Evolutionary conservation across 1,140 invertebrate species (phyloP).

Genomic region (Brachionus calyciflorus): DNA sequence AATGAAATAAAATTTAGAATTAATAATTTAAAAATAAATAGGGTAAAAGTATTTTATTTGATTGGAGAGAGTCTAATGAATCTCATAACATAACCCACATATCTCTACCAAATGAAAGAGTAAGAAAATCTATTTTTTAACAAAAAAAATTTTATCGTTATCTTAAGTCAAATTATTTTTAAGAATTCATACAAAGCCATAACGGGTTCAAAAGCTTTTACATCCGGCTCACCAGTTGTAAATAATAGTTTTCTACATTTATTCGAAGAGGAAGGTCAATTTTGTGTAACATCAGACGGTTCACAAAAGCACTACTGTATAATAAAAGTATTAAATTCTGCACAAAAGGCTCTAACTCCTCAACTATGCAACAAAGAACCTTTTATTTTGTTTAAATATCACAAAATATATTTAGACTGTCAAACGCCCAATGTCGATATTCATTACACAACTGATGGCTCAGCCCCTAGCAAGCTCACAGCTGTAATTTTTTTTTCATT

Average conservation of each 20-base stretch:
- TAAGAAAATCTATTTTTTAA: too few relatives aligned
- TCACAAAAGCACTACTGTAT: constrained; percentile 53
- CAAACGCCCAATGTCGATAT: constrained; percentile 53
- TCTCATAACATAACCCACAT: constrained; percentile 60
- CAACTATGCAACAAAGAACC: constrained; percentile 49
- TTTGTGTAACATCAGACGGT: constrained; percentile 58
- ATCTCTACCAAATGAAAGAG: constrained; percentile 55
- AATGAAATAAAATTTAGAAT: background rate
- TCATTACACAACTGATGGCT: constrained; percentile 58
- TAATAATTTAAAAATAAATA: background rate
- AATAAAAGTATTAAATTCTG: background rate
- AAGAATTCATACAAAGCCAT: constrained; percentile 55
- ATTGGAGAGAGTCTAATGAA: constrained; percentile 55
- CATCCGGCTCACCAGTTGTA: constrained; percentile 56
- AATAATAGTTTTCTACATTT: constrained; percentile 59
- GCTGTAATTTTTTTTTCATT: background rate
- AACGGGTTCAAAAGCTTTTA: constrained; percentile 56
- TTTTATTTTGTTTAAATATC: constrained; percentile 52
- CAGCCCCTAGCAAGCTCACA: constrained; percentile 50
- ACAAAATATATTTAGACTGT: constrained; percentile 50
- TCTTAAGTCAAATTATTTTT: constrained; percentile 30
- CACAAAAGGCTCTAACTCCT: constrained; percentile 51
- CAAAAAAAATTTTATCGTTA: too few relatives aligned
- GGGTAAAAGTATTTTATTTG: constrained; percentile 57
- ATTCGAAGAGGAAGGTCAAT: constrained; percentile 58